Evolutionary conservation across 1,140 invertebrate species (phyloP), one percentile per base, ranked within the genome.

Genomic region (Trichonephila clavipes): DNA sequence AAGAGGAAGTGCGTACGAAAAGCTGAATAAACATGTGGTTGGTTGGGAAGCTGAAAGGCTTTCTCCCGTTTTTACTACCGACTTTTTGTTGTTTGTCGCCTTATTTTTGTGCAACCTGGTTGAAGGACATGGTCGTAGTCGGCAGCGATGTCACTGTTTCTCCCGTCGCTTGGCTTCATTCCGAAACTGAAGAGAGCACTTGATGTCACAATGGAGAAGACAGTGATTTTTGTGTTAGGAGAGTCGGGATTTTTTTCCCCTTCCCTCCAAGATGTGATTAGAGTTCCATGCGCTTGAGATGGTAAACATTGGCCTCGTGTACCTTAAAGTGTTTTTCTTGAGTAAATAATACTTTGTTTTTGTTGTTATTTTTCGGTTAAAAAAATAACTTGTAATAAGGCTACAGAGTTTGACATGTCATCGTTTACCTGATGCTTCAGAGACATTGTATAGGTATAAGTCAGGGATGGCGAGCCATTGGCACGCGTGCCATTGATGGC

Each of bases 1-100:
- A 83, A 83, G 82, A 83, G 82, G 82, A 83, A 83, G 82, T 83
- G 82, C 82, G 82, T 83, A 83, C 82, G 82, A 16, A 44, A 83
- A 83, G 82, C 82, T 83, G 82, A 59, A 59, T 83, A 83, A 83
- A 83, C 82, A 83, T 59, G 72, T 77, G 28, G 72, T 77, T 77
- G 69, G 69, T 77, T 77, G 69, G 3, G 19, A 64, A 64, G 28
- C 24, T 16, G 24, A 12, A 34, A 34, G 24, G 14, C 24, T 77
- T 28, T 77, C 69, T 77, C 69, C 69, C 69, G 69, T 40, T 77
- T 77, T 77, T 28, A 77, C 69, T 18, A 34, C 24, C 69, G 1
- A 24, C 28, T 77, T 77, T 77, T 34, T 77, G 12, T 40, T 40
- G 7, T 77, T 40, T 77, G 28, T 40, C 72, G 28, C 72, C 72